Base-by-base conservation (phyloP, 92 coral and sea anemone species). In the Muricea muricata region DNA sequence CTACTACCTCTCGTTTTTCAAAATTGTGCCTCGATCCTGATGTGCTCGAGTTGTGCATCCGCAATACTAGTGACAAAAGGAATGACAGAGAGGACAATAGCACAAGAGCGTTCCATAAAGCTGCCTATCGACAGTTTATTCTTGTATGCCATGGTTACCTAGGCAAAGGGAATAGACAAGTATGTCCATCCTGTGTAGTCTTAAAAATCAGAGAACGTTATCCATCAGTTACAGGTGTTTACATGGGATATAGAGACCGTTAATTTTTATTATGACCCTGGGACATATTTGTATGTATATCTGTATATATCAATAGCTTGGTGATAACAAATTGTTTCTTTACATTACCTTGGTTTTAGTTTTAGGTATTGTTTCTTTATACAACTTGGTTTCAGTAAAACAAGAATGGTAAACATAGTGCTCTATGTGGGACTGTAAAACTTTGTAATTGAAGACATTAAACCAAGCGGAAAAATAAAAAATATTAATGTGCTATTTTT, bases 21-120 rank as follows among this genome's bases (percentile, higher is more conserved):
- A 84, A 90, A 57, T 68, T 90, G 1, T 90, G 93, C 12, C 42
- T 90, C 1, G 89, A 87, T 63, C 86, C 91, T 7, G 93, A 90
- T 28, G 90, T 90, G 61, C 75, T 90, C 0, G 83, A 90, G 41
- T 68, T 90, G 1, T 28, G 66, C 8, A 54, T 87, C 0, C 2
- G 78, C 1, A 83, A 87, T 67, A 6, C 76, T 8, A 73, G 46
- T 1, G 93, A 83, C 21, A 80, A 78, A 9, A 15, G 89, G 12
- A 89, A 89, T 79, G 92, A 89, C 26, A 47, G 67, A 3, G 89
- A 84, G 23, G 86, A 89, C 24, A 89, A 85, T 32, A 68, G 75
- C 75, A 68, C 75, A 8, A 68, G 75, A 47, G 75, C 75, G 2
- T 68, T 68, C 20, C 75, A 20, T 1, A 68, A 68, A 32, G 75